A percentile compares a stretch with the other conserved stretches of the same genome.
These are phyloP conservation scores for Mohoua ochrocephala DNA, from an alignment of 2,113 vertebrate genomes.

Conservation along the genomic window DNA sequence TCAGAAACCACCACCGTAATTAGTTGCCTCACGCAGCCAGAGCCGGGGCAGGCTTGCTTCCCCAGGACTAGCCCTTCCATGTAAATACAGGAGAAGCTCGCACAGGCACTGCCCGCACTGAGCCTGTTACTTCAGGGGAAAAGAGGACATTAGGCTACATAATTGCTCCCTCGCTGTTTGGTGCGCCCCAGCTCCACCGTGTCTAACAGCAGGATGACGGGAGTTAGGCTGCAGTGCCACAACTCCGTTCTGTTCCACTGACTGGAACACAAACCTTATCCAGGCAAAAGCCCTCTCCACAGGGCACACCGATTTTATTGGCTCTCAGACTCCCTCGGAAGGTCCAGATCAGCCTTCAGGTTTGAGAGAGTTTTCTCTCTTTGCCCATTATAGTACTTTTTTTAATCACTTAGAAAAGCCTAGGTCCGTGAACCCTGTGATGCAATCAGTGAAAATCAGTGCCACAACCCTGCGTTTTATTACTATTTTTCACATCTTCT, in stretches of 20 bases:
- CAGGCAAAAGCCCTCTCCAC: neutral
- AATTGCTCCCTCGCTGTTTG: neutral
- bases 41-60: neutral
- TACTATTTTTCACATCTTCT: neutral
- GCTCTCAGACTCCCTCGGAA: neutral
- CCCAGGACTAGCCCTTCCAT: neutral
- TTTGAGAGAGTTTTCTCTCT: neutral
- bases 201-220: neutral
- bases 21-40: neutral
- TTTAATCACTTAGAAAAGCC: neutral
- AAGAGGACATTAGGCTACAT: neutral
- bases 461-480: neutral
- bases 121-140: neutral
- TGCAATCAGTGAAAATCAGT: neutral
- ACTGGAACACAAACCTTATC: neutral
- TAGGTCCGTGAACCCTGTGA: accelerated
- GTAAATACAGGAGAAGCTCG: neutral
- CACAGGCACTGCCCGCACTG: neutral
- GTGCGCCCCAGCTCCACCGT: neutral
- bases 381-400: neutral
- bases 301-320: accelerated
- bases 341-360: neutral
- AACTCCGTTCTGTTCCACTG: neutral
- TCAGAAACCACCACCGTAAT: neutral
- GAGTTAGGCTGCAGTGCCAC: accelerated